Percentiles rank a stretch among this genome's conserved stretches.
Evolutionary conservation across 2,797 vertebrate species (phyloP).

Genomic region (Tachyglossus aculeatus): DNA sequence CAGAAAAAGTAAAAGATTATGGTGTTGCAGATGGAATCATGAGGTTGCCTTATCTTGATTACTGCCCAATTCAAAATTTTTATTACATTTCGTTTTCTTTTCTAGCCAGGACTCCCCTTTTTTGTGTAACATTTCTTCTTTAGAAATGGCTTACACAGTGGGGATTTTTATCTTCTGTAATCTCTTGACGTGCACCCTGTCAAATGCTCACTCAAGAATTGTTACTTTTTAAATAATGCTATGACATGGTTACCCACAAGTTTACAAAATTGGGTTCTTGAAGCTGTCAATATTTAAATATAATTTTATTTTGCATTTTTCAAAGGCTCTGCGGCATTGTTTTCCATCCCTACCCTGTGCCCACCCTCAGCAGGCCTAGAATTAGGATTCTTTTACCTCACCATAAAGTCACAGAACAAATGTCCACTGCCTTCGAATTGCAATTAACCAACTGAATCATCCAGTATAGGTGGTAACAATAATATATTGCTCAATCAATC

Average conservation of each 20-base stretch:
- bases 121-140: background rate
- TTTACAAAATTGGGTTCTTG: conserved; percentile 25
- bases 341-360: background rate
- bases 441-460: too few species aligned
- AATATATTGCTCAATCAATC: too few species aligned
- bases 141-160: background rate
- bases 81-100: conserved; percentile 1
- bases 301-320: background rate
- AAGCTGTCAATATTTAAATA: conserved; percentile 10
- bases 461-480: too few species aligned
- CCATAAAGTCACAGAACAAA: too few species aligned
- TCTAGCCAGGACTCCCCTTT: background rate
- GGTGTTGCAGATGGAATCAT: background rate
- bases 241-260: conserved; percentile 1
- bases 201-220: conserved; percentile 16
- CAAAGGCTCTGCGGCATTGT: background rate
- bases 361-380: too few species aligned
- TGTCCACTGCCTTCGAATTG: too few species aligned
- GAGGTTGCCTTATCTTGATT: background rate
- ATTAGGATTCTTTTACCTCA: too few species aligned
- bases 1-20: background rate
- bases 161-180: background rate
- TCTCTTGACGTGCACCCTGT: conserved; percentile 4
- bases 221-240: background rate
- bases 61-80: conserved; percentile 10